Evolutionary conservation across 2,113 vertebrate genomes (phyloP), one percentile per base, ranked within the genome.

Genomic region (Mustela nigripes): DNA sequence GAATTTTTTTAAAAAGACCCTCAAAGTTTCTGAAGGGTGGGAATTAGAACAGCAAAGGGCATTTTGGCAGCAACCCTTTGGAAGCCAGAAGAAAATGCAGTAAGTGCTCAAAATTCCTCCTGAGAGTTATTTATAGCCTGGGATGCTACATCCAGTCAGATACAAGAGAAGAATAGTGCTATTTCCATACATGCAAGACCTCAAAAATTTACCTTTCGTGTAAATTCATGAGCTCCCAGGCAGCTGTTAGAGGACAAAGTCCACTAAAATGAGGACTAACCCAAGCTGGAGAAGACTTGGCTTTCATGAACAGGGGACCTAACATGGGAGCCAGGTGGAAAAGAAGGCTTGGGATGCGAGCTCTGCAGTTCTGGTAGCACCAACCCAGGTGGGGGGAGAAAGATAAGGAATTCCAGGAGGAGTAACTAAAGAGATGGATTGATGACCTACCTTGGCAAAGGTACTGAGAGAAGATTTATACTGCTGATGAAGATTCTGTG

Each of bases 321-420:
- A 4, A 31, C 19, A 0, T 0, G 3, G 73, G 24, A 56, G 11
- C 5, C 3, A 53, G 8, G 10, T 3, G 1, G 22, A 4, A n/a
- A 0, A 0, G 4, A 39, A 42, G n/a, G 39, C 2, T 21, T 0
- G 1, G n/a, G 36, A 22, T 1, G 31, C 1, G 1, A 16, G 63
- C 33, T 63, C 88, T 11, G 50, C 8, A 5, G 69, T 11, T 7
- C 9, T 9, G 33, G 39, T 2, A 26, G 89, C 48, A 28, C n/a
- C 16, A 8, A 1, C 1, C 39, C 16, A 31, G 31, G 60, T 2
- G 10, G 22, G 9, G 36, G n/a, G 26, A 8, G 21, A 39, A 31
- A 53, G 31, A 11, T 3, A 11, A 2, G 14, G 56, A 50, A 11
- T 28, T 42, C 48, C 4, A 9, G 14, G 11, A 45, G 73, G 60